These are phyloP conservation scores for Heliconius erato DNA, from an alignment of 2,888 invertebrate species.

Conservation along the genomic window DNA sequence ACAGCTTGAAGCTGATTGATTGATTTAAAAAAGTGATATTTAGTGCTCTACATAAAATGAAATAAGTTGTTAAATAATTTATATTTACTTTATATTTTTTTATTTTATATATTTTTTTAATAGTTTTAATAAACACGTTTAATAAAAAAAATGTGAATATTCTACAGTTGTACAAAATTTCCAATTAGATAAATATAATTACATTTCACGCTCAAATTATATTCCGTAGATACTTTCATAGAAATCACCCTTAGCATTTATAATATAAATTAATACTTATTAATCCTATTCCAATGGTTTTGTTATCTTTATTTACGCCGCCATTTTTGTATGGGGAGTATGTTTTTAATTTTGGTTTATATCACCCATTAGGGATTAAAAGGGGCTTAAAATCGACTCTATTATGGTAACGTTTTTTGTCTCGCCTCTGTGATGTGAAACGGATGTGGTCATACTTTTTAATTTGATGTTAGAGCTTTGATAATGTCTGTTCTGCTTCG, in stretches of 20 bases:
- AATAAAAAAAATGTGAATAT: neutral
- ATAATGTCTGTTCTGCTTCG: conserved; percentile 26
- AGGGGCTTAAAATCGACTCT: conserved; percentile 49
- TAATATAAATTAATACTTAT: conserved; percentile 20
- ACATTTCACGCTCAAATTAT: conserved; percentile 25
- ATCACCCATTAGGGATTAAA: conserved; percentile 53
- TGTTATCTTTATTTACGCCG: conserved; percentile 56
- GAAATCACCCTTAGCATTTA: conserved; percentile 29
- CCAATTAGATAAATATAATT: too few species aligned
- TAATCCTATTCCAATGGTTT: conserved; percentile 38
- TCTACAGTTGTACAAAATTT: too few species aligned
- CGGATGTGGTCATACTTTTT: conserved; percentile 48
- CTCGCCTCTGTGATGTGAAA: conserved; percentile 37
- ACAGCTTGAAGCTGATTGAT: too few species aligned
- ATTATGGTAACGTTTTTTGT: conserved; percentile 36
- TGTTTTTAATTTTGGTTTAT: conserved; percentile 59
- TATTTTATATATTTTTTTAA: too few species aligned
- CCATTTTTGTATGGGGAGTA: conserved; percentile 56
- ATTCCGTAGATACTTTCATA: conserved; percentile 4
- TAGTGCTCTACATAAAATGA: too few species aligned
- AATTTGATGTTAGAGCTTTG: conserved; percentile 35
- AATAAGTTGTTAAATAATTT: too few species aligned
- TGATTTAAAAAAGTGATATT: too few species aligned
- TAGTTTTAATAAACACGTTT: too few species aligned
- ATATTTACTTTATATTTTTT: too few species aligned